phyloP scores from a whole-genome alignment of 2,113 vertebrate genomes.

The Heteronetta atricapilla region DNA sequence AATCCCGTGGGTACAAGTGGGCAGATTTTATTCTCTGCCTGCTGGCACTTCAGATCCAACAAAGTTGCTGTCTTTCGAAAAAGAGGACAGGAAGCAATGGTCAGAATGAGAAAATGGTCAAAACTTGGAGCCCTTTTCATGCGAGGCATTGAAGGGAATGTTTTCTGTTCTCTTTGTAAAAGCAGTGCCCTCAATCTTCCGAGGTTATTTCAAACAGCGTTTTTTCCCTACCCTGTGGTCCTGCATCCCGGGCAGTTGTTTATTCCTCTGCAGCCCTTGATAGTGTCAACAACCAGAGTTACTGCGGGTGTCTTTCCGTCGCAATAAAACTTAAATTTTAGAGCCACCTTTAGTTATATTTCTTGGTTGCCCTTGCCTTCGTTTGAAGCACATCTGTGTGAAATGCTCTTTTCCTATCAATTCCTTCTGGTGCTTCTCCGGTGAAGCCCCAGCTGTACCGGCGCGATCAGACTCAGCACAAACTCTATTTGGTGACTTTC shows the following conservation, averaged over 20 bases:
- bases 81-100: not conserved
- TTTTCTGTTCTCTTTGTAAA: conserved; percentile 13
- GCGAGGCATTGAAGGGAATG: not conserved
- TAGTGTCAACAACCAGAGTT: not conserved
- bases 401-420: not conserved
- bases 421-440: not conserved
- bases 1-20: not conserved
- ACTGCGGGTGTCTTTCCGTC: not conserved
- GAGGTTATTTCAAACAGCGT: conserved; percentile 26
- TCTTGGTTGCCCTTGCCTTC: not conserved
- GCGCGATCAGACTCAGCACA: not conserved
- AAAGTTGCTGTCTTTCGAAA: not conserved
- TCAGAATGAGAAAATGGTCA: not conserved
- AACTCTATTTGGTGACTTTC: not conserved
- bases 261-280: not conserved
- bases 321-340: not conserved
- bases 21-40: not conserved
- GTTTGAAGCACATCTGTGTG: not conserved
- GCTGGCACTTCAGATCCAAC: not conserved
- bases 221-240: not conserved
- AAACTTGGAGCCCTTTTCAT: not conserved
- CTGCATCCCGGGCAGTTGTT: conserved; percentile 1
- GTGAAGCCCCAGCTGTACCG: not conserved
- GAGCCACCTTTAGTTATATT: not conserved
- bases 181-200: conserved; percentile 30